Evolutionary conservation across 2,797 vertebrate genomes (phyloP), one percentile per base, ranked within the genome.

Genomic region (Zenarchopterus dispar): DNA sequence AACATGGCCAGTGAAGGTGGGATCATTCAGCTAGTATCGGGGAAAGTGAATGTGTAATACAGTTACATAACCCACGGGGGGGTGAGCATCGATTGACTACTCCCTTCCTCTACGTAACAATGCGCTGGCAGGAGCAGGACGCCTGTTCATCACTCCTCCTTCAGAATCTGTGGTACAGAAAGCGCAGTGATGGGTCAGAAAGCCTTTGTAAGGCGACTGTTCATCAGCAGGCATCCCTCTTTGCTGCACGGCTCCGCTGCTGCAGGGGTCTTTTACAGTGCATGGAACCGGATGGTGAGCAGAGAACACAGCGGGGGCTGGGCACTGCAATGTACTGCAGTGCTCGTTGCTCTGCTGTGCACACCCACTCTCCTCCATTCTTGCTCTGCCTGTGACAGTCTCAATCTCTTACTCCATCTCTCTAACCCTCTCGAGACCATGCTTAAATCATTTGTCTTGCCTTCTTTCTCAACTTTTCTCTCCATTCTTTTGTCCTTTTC

Each of bases 241-340:
- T 63, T 51, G 60, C 64, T 16, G 66, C 76, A 82, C 78, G 28
- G 76, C 85, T 69, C 78, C 71, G 82, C 86, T 72, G 86, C 90
- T 89, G 88, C 88, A 88, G 89, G 91, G 91, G 84, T 89, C 89
- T 89, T n/a, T 81, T 81, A 90, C 84, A 77, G 85, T 84, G 80
- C 89, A 92, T 88, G 89, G 75, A 86, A 67, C 83, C 88, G 89
- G 89, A 91, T 86, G 88, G 86, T 62, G 77, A 90, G 77, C 83
- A 77, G 77, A 85, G 84, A 73, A 79, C 72, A 63, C 87, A 87
- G 86, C 91, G 87, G 90, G 91, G 91, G 91, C 88, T 93, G 91
- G 91, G 92, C 87, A 89, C 92, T 59, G 91, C 91, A 91, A 90
- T 89, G 91, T 92, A 84, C 92, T 91, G 92, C 93, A 93, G 92